Base-by-base conservation (phyloP, 1,140 invertebrate species). In the Cotesia glomerata region DNA sequence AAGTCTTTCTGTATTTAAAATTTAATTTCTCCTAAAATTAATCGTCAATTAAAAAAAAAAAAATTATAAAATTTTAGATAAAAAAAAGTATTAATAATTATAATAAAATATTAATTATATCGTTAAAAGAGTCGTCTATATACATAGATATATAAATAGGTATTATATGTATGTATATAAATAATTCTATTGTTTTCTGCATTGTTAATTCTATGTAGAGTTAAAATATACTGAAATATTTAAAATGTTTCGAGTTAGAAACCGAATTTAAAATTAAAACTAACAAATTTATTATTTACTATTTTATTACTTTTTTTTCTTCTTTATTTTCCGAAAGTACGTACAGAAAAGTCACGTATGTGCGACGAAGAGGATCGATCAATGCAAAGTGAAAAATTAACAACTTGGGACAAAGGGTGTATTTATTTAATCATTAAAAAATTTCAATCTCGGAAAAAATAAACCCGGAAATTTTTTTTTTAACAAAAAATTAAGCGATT, bases 151-250 rank as follows among this genome's bases (percentile, higher is more conserved):
- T 45, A 45, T 45, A 45, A 9, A 45, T 45, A 45, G 7, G 2
- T 45, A 45, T 45, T 56, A 73, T 64, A 65, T 35, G 11, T 39
- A 65, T 80, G 77, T 74, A 77, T 78, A 45, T 77, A 78, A 32
- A 62, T 69, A 77, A 77, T 78, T 81, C 75, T 77, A 67, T 81
- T 81, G 77, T 85, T 85, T 82, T 79, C 61, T 79, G 79, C 78
- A 82, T 79, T 84, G 76, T 77, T 85, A 85, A 85, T 80, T 86
- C 77, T 86, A 85, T 79, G 79, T 81, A 82, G 81, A 78, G 82
- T 84, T 84, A 75, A 80, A 36, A 26, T 4, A 32, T 45, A 56
- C 9, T 52, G 52, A 56, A 35, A 65, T 39, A 14, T 13, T n/a
- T 62, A 8, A 34, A 34, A 62, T 26, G 5, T 16, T 26, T 52